Base-by-base conservation (phyloP, 2,797 vertebrate species). In the Pipistrellus pygmaeus region DNA sequence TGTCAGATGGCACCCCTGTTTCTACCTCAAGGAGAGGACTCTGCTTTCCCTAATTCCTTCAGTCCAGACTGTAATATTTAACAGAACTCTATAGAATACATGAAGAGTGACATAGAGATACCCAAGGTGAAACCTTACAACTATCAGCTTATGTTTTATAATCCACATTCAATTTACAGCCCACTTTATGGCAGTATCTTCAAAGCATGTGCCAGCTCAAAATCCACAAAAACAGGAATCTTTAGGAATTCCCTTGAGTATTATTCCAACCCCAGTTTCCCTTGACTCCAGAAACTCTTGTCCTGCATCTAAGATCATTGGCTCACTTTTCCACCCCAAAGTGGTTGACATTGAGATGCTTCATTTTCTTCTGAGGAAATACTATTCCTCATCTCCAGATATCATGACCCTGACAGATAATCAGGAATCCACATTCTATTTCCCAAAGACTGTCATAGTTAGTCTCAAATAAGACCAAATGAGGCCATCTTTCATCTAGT, bases 361-460 rank as follows among this genome's bases (percentile, higher is more conserved):
- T 80, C 35, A 83, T 85, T 93, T 95, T 78, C 75, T 95, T 83
- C 27, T 85, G 6, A 41, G 46, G 68, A 94, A 96, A 90, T 80
- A 35, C 30, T 53, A 72, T 25, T 62, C 80, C 62, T 91, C 57
- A 60, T 73, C 77, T 95, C 77, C 55, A 95, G 90, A 87, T 92
- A 88, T 55, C 78, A 85, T 21, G 73, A 48, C 44, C 44, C 68
- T 90, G 51, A 90, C 76, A 92, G 46, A 72, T 46, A 90, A 90
- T 95, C 76, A 62, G 68, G 75, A 89, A 38, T 78, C 53, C 81
- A 96, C 38, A 82, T 46, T 85, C 57, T 57, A 32, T 85, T 93
- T 92, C 51, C 53, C 87, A 92, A 94, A 88, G 69, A 88, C 64
- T 90, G 81, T 75, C 64, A 66, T 75, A 90, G 81, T 94, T 89